Percentiles rank a stretch among this genome's conserved stretches.
Conservation (phyloP, 2,888 invertebrate species). For the Eupithecia subfuscata region DNA sequence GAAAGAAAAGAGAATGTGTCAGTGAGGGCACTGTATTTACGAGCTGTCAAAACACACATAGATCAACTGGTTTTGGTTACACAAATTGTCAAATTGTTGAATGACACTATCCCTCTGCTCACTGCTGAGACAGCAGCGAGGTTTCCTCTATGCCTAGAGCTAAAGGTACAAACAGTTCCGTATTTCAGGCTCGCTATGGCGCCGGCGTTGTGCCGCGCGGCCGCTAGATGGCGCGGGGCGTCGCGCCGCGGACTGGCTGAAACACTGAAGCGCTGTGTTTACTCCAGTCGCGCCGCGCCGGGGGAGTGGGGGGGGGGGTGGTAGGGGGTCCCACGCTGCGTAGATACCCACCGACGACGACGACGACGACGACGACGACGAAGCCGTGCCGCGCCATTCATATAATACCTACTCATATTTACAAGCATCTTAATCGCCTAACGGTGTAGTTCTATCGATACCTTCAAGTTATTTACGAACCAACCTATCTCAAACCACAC, state of each 20-base stretch:
- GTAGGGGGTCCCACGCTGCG: not conserved
- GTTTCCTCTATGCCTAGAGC: not conserved
- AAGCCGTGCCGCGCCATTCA: constrained; percentile 13
- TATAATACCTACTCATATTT: constrained; percentile 1
- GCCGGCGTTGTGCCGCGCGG: constrained; percentile 26
- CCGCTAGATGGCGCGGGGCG: constrained; percentile 55
- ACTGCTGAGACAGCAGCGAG: too few species aligned
- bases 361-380: too few species aligned
- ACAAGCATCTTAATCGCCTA: not conserved
- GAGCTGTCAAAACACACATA: too few species aligned
- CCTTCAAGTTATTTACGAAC: not conserved
- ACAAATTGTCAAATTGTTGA: too few species aligned
- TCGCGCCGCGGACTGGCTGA: not conserved
- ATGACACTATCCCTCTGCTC: too few species aligned
- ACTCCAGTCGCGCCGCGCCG: constrained; percentile 9
- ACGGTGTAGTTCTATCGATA: not conserved
- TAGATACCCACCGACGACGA: not conserved
- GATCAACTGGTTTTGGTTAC: too few species aligned
- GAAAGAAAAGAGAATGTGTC: too few species aligned
- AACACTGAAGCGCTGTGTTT: not conserved
- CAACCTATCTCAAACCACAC: not conserved
- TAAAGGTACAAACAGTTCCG: constrained; percentile 3
- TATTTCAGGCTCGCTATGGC: constrained; percentile 14
- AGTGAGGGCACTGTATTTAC: too few species aligned
- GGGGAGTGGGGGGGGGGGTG: not conserved